Base-by-base conservation (phyloP, 1,140 invertebrate genomes). In the Chionoecetes opilio region DNA sequence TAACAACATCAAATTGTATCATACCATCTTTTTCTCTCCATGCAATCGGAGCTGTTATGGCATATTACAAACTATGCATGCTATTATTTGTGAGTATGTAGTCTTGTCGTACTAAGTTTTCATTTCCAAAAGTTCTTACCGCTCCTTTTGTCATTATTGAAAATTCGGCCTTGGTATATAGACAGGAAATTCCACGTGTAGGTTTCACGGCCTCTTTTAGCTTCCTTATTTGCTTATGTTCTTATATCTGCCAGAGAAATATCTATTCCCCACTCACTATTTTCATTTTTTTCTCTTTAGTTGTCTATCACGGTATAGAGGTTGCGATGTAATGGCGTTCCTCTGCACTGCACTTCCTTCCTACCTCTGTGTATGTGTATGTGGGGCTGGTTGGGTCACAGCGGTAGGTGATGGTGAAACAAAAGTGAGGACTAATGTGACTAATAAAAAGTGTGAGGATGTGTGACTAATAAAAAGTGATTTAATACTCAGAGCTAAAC, bases 241-340 rank as follows among this genome's bases (percentile, higher is more conserved):
- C n/a, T n/a, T n/a, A n/a, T n/a, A 37, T 29, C 14, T 90, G 32
- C 14, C 0, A 35, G 0, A 34, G n/a, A 86, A 86, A 86, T 8
- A 86, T 0, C 34, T n/a, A 26, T 38, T 88, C 38, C 17, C 35
- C 86, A 88, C 86, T 37, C 37, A 38, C 2, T 38, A n/a, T 88
- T 88, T 88, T 38, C 31, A 31, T 17, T 41, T 88, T 37, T 88
- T 41, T 2, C 35, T 8, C 86, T 37, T 35, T 17, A 32, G 85
- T 26, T 88, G 86, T 37, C 86, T 41, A 32, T 88, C 86, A 88
- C 86, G 2, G n/a, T n/a, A n/a, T n/a, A n/a, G 32, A 37, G 29
- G 32, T 5, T 0, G 34, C n/a, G n/a, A 5, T 35, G 32, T 87
- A 32, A 87, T 32, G 6, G 29, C 31, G 32, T 21, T 34, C 85